A percentile compares a stretch with the other conserved stretches of the same genome.
phyloP scores from a whole-genome alignment of 2,113 vertebrate genomes.

The Bostrychus sinensis region DNA sequence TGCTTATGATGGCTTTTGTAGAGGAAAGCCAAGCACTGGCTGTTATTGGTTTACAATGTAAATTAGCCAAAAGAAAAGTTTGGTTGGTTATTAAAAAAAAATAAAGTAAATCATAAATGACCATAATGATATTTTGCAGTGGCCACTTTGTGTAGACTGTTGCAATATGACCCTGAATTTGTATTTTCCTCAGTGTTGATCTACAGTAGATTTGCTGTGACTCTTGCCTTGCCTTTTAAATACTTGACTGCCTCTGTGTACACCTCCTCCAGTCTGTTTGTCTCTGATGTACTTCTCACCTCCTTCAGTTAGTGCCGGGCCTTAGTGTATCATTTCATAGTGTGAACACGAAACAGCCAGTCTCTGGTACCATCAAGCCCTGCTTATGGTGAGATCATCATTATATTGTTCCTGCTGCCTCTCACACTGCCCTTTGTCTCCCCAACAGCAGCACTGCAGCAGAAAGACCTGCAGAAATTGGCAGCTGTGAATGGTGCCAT shows the following conservation, averaged over 20 bases:
- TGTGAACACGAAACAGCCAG: not conserved
- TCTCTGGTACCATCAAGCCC: slow-evolving; percentile 25
- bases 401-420: not conserved
- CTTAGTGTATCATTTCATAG: slow-evolving; percentile 23
- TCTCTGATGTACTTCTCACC: slow-evolving; percentile 14
- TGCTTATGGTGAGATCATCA: slow-evolving; percentile 32
- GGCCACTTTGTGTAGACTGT: too few relatives aligned
- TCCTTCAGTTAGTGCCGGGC: slow-evolving; percentile 5
- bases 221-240: slow-evolving; percentile 16
- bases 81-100: not conserved
- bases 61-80: slow-evolving; percentile 1
- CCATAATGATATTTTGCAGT: not conserved
- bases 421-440: slow-evolving; percentile 13
- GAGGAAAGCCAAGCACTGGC: slow-evolving; percentile 12
- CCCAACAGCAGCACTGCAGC: slow-evolving; percentile 7
- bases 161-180: too few relatives aligned
- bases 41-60: slow-evolving; percentile 16
- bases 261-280: slow-evolving; percentile 18
- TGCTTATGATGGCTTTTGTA: slow-evolving; percentile 14
- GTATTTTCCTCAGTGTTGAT: not conserved
- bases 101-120: not conserved
- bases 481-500: slow-evolving; percentile 1
- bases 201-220: not conserved
- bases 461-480: not conserved
- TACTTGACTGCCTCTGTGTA: slow-evolving; percentile 16